Evolutionary conservation across 1,140 invertebrate species (phyloP), one percentile per base, ranked within the genome.

Genomic region (Zaprionus tsacasi): DNA sequence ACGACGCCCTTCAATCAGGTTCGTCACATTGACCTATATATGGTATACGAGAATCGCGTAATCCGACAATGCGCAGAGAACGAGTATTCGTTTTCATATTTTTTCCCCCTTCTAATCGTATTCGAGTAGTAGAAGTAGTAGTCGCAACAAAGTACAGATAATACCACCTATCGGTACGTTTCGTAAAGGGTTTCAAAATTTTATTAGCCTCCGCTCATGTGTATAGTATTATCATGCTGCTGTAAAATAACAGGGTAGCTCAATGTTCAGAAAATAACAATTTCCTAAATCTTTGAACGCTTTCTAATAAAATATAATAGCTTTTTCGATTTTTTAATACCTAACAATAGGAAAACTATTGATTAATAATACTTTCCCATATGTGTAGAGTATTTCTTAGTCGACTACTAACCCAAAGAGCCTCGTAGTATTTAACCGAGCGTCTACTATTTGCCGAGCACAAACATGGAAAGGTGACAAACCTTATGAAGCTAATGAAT

Each of bases 11-110:
- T 60, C 43, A 77, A 73, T 58, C 40, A 52, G 61, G 33, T 63
- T 59, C 52, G 71, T 78, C 66, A 74, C 76, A 78, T 75, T 78
- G 76, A 78, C 76, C 76, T 66, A 78, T 74, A 70, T 78, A 70
- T 25, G 33, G 11, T 63, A 27, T 36, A 12, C 52, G 21, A 50
- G 17, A 54, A 45, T 45, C n/a, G 40, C 40, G 40, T 45, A 45
- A 45, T 45, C 40, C 40, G 40, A 45, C 6, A 45, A 15, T 33
- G 33, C 40, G 40, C 40, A n/a, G 13, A 43, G 38, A 43, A 43
- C 38, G 38, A 43, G 38, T n/a, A 43, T 43, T 43, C 40, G 3
- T 45, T 45, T 35, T 10, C 7, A n/a, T 15, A 21, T 21, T 21
- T 21, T 6, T 43, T 43, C 38, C 13, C 38, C 38, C 13, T 40